Percentiles rank a stretch among this genome's conserved stretches.
These are phyloP conservation scores for Rhyacophila evoluta DNA, from an alignment of 2,888 invertebrate species.

Conservation along the genomic window DNA sequence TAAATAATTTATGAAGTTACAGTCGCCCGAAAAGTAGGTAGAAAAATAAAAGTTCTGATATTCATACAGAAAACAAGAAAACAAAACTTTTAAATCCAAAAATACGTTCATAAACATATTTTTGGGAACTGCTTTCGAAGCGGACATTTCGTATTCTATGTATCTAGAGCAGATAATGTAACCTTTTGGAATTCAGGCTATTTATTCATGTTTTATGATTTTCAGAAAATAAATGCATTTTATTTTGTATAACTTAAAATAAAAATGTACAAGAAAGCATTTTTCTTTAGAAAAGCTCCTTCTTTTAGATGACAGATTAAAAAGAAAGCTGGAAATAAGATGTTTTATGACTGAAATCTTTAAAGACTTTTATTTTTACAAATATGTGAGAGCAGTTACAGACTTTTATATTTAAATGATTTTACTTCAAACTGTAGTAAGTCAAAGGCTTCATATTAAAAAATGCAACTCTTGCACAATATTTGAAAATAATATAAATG, in stretches of 20 bases:
- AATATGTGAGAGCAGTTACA: no score
- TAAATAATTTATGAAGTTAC: background rate
- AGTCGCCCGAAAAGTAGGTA: background rate
- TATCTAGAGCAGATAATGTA: background rate
- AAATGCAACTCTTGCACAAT: no score
- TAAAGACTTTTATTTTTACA: no score
- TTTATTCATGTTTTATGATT: background rate
- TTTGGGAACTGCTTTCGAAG: background rate
- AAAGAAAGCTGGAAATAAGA: no score
- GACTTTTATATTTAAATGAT: no score
- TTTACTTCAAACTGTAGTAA: no score
- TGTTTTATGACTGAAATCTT: no score
- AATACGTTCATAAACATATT: slow-evolving; percentile 6
- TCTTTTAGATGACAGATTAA: no score
- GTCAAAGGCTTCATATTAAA: no score
- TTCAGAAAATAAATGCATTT: background rate
- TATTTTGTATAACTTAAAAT: background rate
- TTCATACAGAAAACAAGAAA: background rate
- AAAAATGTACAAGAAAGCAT: no score
- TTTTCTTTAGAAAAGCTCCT: no score
- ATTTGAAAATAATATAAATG: no score
- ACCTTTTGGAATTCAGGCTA: background rate
- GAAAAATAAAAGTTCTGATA: background rate
- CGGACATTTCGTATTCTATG: background rate
- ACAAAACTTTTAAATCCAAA: background rate